Evolutionary conservation across 2,888 invertebrate genomes (phyloP), one percentile per base, ranked within the genome.

Genomic region (Plagiodera versicolora): DNA sequence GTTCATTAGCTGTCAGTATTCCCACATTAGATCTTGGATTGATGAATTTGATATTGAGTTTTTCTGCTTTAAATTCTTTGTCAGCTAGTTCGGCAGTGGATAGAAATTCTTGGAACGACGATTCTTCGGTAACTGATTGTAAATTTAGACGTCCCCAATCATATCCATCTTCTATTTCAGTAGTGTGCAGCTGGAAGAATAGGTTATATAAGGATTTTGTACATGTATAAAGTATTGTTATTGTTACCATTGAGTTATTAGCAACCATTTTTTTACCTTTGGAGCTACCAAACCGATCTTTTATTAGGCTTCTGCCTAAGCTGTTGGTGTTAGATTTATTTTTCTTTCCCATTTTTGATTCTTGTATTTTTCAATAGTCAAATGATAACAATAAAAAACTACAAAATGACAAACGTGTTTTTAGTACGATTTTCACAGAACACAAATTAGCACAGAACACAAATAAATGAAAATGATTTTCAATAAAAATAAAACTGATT

Each of bases 61-160:
- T 95, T 77, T 96, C 95, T 2, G 93, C 90, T 74, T 91, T 89
- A 77, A 98, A 99, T 78, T 98, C 96, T 0, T 92, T 92, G 39
- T 94, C 94, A 0, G 98, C 97, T 60, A 99, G 81, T 79, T 97
- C 92, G 0, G 98, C 98, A 0, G 94, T 98, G 0, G 94, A 90
- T 2, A 99, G 82, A 78, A 99, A 98, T 75, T 98, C 98, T 82
- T 98, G 94, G 63, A 98, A 88, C 0, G 95, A 93, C n/a, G 91
- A 94, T 78, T 97, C 95, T 70, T 98, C 97, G 0, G 97, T 98
- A 0, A 97, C 92, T 0, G 97, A 97, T 73, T 91, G 90, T 0
- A 95, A 84, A 80, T 96, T 96, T 1, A 95, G 82, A 8, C 94
- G 85, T 35, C 91, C 92, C 94, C 94, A 95, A 62, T 95, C 93